Evolutionary conservation across 2,797 vertebrate genomes (phyloP).

Genomic region (Clarias laeviceps): DNA sequence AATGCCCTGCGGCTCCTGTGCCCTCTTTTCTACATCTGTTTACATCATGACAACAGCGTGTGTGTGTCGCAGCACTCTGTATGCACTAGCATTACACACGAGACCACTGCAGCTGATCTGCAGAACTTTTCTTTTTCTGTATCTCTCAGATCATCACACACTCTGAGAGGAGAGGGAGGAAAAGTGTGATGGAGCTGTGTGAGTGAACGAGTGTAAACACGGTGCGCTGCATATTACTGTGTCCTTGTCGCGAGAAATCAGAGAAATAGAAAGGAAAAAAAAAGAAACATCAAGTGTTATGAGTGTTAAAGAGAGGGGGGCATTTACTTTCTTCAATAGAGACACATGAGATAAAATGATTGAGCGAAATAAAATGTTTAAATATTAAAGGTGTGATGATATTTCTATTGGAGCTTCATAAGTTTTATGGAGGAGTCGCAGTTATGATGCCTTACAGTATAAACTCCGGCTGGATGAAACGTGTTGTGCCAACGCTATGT

Average conservation of each 20-base stretch:
- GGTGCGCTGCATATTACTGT: not conserved
- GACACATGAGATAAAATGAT: not conserved
- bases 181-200: not conserved
- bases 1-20: slow-evolving; percentile 27
- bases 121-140: not conserved
- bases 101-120: not conserved
- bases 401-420: not conserved
- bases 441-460: not conserved
- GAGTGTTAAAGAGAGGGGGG: too few relatives aligned
- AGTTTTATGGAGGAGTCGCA: not conserved
- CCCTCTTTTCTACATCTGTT: slow-evolving; percentile 53
- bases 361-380: not conserved
- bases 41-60: slow-evolving; percentile 40
- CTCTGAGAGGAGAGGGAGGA: not conserved
- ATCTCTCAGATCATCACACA: not conserved
- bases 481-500: not conserved
- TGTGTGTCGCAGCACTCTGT: not conserved
- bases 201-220: not conserved
- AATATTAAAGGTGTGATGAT: not conserved
- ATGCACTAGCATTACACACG: not conserved
- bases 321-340: too few relatives aligned
- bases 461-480: not conserved
- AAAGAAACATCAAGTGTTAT: too few relatives aligned
- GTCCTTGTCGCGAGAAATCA: too few relatives aligned
- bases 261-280: too few relatives aligned